Percentiles rank a stretch among this genome's conserved stretches.
phyloP scores from a whole-genome alignment of 2,888 invertebrate genomes.

The Plusia festucae region DNA sequence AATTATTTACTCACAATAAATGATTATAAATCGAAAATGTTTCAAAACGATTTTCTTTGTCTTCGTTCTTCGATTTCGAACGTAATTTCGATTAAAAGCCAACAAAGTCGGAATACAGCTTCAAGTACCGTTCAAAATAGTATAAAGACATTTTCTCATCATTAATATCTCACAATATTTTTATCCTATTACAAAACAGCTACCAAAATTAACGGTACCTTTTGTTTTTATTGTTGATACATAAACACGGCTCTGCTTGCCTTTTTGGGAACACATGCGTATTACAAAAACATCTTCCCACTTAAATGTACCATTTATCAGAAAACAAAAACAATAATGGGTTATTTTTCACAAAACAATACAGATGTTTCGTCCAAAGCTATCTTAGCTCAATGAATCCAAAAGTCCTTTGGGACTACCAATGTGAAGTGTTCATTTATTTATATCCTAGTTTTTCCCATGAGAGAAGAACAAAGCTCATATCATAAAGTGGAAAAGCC shows the following conservation, averaged over 20 bases:
- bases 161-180: no score
- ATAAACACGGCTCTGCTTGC: neutral
- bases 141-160: no score
- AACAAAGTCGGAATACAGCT: no score
- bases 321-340: neutral
- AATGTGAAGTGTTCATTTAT: conserved; percentile 23
- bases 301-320: neutral
- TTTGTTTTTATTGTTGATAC: neutral
- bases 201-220: neutral
- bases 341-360: neutral
- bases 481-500: conserved; percentile 26
- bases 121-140: no score
- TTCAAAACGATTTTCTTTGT: no score
- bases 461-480: conserved; percentile 13
- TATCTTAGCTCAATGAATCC: conserved; percentile 10
- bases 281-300: neutral
- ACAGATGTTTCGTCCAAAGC: conserved; percentile 3
- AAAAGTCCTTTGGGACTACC: conserved; percentile 21
- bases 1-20: no score
- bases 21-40: no score
- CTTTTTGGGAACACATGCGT: neutral
- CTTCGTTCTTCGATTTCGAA: no score
- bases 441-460: conserved; percentile 25
- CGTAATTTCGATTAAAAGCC: no score
- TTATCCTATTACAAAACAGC: neutral